A percentile compares a stretch with the other conserved stretches of the same genome.
These are phyloP conservation scores for Saccostrea glomerata DNA, from an alignment of 1,140 invertebrate species.

Conservation along the genomic window DNA sequence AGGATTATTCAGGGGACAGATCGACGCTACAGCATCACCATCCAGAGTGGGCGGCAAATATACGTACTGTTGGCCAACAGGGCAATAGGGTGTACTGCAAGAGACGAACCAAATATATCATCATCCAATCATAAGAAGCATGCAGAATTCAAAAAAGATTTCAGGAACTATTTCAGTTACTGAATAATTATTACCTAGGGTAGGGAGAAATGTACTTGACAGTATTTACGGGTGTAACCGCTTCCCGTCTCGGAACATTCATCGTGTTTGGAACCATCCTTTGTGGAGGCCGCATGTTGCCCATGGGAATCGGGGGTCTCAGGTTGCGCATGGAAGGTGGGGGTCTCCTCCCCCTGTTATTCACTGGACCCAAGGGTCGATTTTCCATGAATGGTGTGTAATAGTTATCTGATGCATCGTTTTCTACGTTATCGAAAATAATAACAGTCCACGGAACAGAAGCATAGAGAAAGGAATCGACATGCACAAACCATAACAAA, in stretches of 20 bases:
- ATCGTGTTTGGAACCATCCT: not conserved
- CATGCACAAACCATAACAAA: not conserved
- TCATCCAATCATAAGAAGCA: not conserved
- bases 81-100: not conserved
- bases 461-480: not conserved
- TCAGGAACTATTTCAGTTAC: not conserved
- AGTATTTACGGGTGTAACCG: not conserved
- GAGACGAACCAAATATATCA: not conserved
- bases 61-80: not conserved
- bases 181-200: not conserved
- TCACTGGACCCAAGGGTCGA: not conserved
- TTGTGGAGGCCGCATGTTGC: not conserved
- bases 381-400: slow-evolving; percentile 2
- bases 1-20: slow-evolving; percentile 5
- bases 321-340: not conserved
- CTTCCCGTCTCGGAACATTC: not conserved
- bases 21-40: slow-evolving; percentile 14
- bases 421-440: not conserved
- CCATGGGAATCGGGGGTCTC: not conserved
- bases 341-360: slow-evolving; percentile 7
- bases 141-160: not conserved
- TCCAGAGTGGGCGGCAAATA: not conserved
- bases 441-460: not conserved
- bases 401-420: not conserved
- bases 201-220: not conserved